Evolutionary conservation across 2,797 vertebrate genomes (phyloP).

Genomic region (Alauda arvensis): DNA sequence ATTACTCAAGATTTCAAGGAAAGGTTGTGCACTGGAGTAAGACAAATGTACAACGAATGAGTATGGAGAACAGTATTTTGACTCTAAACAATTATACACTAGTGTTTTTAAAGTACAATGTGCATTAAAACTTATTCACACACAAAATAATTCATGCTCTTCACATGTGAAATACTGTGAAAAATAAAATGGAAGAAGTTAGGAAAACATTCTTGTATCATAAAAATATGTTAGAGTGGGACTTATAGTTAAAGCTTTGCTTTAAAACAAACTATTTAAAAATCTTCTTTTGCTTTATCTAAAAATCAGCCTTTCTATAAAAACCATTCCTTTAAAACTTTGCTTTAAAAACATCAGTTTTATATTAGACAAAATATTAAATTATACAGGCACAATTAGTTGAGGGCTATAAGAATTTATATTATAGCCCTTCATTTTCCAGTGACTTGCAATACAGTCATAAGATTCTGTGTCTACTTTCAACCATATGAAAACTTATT

Average conservation of each 20-base stretch:
- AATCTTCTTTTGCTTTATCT: slow-evolving; percentile 58
- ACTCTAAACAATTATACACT: slow-evolving; percentile 42
- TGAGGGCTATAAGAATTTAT: slow-evolving; percentile 2
- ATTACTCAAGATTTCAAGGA: slow-evolving; percentile 49
- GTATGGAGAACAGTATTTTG: slow-evolving; percentile 26
- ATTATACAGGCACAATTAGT: slow-evolving; percentile 56
- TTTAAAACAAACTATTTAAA: slow-evolving; percentile 57
- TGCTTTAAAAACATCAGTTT: slow-evolving; percentile 45
- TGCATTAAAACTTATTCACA: slow-evolving; percentile 31
- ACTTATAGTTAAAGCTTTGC: slow-evolving; percentile 56
- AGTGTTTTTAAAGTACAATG: slow-evolving; percentile 31
- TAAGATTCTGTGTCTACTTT: slow-evolving; percentile 27
- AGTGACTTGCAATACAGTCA: slow-evolving; percentile 33
- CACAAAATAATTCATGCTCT: neutral
- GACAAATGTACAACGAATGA: slow-evolving; percentile 36
- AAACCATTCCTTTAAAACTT: slow-evolving; percentile 63
- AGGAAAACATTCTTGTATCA: slow-evolving; percentile 50
- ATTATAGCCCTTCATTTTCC: slow-evolving; percentile 36
- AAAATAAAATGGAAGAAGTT: slow-evolving; percentile 49
- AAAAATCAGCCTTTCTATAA: slow-evolving; percentile 64
- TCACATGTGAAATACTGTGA: slow-evolving; percentile 35
- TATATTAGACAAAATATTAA: slow-evolving; percentile 58
- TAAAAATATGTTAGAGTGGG: slow-evolving; percentile 54
- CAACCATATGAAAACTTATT: slow-evolving; percentile 16
- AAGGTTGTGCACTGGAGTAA: slow-evolving; percentile 39